Evolutionary conservation across 2,888 invertebrate species (phyloP).

Genomic region (Xylocampa areola): DNA sequence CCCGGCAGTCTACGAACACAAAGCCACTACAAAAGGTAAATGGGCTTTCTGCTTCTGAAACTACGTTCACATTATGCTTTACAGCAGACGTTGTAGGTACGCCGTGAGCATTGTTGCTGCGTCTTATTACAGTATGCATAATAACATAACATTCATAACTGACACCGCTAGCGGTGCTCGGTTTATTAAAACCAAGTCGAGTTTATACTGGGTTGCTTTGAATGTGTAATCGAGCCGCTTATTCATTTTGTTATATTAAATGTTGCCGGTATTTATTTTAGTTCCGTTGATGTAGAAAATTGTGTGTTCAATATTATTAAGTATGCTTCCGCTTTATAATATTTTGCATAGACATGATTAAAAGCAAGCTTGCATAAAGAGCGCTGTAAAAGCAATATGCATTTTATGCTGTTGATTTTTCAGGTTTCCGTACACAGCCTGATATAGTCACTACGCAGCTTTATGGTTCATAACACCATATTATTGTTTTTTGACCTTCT

Average conservation of each 20-base stretch:
- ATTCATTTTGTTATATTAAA: constrained; percentile 62
- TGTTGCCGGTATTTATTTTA: constrained; percentile 20
- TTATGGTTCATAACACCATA: too few relatives aligned
- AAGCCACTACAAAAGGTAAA: constrained; percentile 85
- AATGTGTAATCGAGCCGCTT: constrained; percentile 75
- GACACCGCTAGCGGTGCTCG: constrained; percentile 69
- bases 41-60: constrained; percentile 81
- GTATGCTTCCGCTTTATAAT: too few relatives aligned
- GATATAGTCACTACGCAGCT: too few relatives aligned
- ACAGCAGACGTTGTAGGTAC: constrained; percentile 68
- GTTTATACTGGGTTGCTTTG: constrained; percentile 70
- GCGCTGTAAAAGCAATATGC: too few relatives aligned
- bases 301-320: too few relatives aligned
- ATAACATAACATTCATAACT: constrained; percentile 80
- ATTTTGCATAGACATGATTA: too few relatives aligned
- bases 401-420: too few relatives aligned
- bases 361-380: too few relatives aligned
- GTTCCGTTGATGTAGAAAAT: constrained; percentile 9
- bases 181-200: constrained; percentile 77
- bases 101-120: constrained; percentile 69
- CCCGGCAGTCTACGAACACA: constrained; percentile 78
- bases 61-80: constrained; percentile 78
- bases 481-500: background rate
- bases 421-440: too few relatives aligned
- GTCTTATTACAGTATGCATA: constrained; percentile 78